Evolutionary conservation across 2,888 invertebrate species (phyloP).

Genomic region (Villa cingulata): DNA sequence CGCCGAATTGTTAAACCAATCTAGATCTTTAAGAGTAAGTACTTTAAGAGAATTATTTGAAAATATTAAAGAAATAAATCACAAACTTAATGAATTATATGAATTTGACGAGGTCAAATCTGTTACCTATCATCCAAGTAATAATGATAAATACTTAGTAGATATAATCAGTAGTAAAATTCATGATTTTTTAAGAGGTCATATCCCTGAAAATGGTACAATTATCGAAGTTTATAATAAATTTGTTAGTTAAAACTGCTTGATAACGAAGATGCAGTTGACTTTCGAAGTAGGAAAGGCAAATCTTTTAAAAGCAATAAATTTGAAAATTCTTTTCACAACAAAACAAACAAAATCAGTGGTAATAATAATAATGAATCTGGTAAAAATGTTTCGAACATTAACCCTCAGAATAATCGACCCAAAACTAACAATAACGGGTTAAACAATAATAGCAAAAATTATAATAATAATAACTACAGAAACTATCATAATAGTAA

Average conservation of each 20-base stretch:
- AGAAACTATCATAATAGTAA: background rate
- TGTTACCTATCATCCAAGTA: conserved; percentile 1
- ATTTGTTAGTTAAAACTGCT: background rate
- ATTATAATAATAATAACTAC: background rate
- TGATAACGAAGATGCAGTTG: conserved; percentile 3
- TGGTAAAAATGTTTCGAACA: background rate
- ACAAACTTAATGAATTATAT: conserved; percentile 1
- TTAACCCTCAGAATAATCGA: background rate
- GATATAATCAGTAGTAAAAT: conserved; percentile 4
- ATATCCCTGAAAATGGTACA: conserved; percentile 4
- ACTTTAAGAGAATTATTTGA: conserved; percentile 4
- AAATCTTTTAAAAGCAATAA: background rate
- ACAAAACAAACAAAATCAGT: background rate
- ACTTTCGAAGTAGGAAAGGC: background rate
- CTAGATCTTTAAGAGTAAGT: conserved; percentile 2
- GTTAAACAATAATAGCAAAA: background rate
- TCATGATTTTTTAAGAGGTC: conserved; percentile 1
- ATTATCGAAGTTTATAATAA: conserved; percentile 4
- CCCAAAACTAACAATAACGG: background rate
- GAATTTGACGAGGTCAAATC: conserved; percentile 1
- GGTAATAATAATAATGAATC: background rate
- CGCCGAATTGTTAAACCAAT: conserved; percentile 1
- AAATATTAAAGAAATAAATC: conserved; percentile 2
- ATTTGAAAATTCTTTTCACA: background rate
- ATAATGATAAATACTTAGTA: conserved; percentile 4